Evolutionary conservation across 2,113 vertebrate species (phyloP).

Genomic region (Polypterus bichir): DNA sequence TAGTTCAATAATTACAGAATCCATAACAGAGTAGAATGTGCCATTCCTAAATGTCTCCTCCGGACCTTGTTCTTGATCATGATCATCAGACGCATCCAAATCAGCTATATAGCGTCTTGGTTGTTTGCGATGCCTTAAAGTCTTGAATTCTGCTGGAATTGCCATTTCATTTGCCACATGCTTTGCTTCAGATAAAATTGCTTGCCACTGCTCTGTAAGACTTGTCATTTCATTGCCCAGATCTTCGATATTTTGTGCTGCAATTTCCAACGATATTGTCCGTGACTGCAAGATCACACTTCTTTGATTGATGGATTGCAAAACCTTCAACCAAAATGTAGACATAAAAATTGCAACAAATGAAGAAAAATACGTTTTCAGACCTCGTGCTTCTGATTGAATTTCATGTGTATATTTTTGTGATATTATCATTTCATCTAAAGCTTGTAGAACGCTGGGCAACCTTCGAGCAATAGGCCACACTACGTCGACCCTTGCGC

Average conservation of each 20-base stretch:
- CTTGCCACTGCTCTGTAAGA: conserved; percentile 10
- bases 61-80: conserved; percentile 9
- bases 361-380: conserved; percentile 17
- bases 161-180: conserved; percentile 4
- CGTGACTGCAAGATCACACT: conserved; percentile 18
- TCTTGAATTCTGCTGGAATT: conserved; percentile 12
- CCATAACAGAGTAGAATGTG: conserved; percentile 14
- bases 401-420: conserved; percentile 14
- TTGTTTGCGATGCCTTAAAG: conserved; percentile 8
- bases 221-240: conserved; percentile 11
- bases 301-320: conserved; percentile 19
- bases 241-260: conserved; percentile 14
- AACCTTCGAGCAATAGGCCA: conserved; percentile 16
- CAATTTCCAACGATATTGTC: conserved; percentile 10
- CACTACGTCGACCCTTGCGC: conserved; percentile 13
- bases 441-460: conserved; percentile 12
- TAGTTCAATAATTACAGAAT: conserved; percentile 12
- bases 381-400: conserved; percentile 12
- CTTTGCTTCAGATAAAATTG: background rate
- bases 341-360: conserved; percentile 17
- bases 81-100: conserved; percentile 10
- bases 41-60: conserved; percentile 12
- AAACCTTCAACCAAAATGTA: conserved; percentile 14
- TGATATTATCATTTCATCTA: conserved; percentile 8
- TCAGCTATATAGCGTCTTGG: conserved; percentile 11